A percentile compares a stretch with the other conserved stretches of the same genome.
phyloP scores from a whole-genome alignment of 2,888 invertebrate species.

The Chrysolina haemoptera region DNA sequence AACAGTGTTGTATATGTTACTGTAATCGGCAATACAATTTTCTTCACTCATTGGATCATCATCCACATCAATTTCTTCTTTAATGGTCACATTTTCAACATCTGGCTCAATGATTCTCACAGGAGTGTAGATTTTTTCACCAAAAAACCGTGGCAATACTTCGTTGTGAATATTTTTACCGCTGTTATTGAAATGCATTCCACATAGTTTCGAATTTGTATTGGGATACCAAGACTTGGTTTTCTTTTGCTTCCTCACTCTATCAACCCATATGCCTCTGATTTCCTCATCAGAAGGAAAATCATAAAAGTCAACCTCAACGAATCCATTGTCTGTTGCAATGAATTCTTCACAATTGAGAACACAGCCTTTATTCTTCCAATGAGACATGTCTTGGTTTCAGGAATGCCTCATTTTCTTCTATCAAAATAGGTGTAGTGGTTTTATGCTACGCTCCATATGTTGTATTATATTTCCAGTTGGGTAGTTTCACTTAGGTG shows the following conservation, averaged over 20 bases:
- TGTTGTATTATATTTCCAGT: background rate
- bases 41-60: slow-evolving; percentile 8
- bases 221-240: slow-evolving; percentile 16
- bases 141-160: slow-evolving; percentile 17
- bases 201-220: slow-evolving; percentile 7
- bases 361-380: slow-evolving; percentile 10
- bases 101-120: background rate
- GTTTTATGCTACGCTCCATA: background rate
- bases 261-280: slow-evolving; percentile 22
- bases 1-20: slow-evolving; percentile 13
- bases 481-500: background rate
- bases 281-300: slow-evolving; percentile 21
- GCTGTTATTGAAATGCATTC: slow-evolving; percentile 19
- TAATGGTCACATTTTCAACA: background rate
- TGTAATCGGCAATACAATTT: slow-evolving; percentile 12
- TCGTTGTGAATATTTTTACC: slow-evolving; percentile 14
- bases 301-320: slow-evolving; percentile 20
- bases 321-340: slow-evolving; percentile 12
- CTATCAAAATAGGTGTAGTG: background rate
- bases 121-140: slow-evolving; percentile 12
- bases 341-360: slow-evolving; percentile 16
- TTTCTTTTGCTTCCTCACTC: slow-evolving; percentile 22
- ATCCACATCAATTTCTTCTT: slow-evolving; percentile 28
- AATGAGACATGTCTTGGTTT: background rate
- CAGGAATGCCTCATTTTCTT: background rate